Evolutionary conservation across 2,797 vertebrate species (phyloP), one percentile per base, ranked within the genome.

Genomic region (Serranus cabrilla): DNA sequence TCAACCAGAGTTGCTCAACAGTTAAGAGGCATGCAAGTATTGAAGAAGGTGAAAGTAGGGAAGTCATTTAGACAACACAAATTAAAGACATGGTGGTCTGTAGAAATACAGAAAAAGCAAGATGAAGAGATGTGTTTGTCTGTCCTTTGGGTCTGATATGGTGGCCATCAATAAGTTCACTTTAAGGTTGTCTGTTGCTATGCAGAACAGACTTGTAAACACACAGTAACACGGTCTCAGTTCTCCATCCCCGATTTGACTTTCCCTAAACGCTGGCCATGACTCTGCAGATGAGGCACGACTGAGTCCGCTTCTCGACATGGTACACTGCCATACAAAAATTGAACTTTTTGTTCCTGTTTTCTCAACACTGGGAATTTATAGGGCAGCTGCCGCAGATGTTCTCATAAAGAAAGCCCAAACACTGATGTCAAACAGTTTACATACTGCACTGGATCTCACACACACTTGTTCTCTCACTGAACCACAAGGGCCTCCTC

Each of bases 381-480:
- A 95, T 93, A 86, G 90, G 88, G 94, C 95, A 95, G 94, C 94
- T 94, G 94, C 90, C 71, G 75, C 94, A 95, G 93, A 95, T 95
- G 94, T 94, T 94, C 93, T 88, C 92, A 91, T 95, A 94, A 93
- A 95, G 89, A 90, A 86, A 89, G 89, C 82, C 90, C 92, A 94
- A 95, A 94, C 94, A 93, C 86, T 94, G 91, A 91, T 94, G 94
- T 95, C 94, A 92, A 95, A 88, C 57, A 40, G 89, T 95, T 94
- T 94, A 94, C 92, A 94, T 87, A 90, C 86, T 81, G 81, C 66
- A 56, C 77, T 80, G 74, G 85, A 88, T 92, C 87, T 81, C 87
- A 89, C 89, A 92, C 89, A 92, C 85, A 86, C 87, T 93, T 90
- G 81, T 82, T 92, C 89, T 84, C 83, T 79, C 75, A 65, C 72